These are phyloP conservation scores for Caenorhabditis afra DNA, from an alignment of 2,888 invertebrate species.

Conservation along the genomic window DNA sequence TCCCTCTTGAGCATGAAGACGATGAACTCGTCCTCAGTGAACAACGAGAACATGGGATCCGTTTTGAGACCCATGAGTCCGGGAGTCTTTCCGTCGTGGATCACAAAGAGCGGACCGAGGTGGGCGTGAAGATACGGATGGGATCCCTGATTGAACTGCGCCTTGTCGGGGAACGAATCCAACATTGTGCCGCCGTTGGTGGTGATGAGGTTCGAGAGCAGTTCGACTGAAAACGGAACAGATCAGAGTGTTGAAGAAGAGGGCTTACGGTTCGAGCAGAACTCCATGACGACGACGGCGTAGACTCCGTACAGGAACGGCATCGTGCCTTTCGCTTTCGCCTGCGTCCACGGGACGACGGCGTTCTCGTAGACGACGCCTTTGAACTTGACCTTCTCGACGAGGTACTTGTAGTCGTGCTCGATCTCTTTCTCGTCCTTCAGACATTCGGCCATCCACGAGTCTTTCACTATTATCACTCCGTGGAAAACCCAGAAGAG, in stretches of 20 bases:
- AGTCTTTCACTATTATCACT: constrained; percentile 33
- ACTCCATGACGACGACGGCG: constrained; percentile 26
- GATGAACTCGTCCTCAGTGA: constrained; percentile 19
- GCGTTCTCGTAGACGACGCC: constrained; percentile 28
- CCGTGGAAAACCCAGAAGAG: constrained; percentile 26
- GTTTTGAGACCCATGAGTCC: not conserved
- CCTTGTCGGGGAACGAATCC: constrained; percentile 18
- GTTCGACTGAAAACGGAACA: not conserved
- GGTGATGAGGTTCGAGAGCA: not conserved
- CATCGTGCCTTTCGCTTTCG: constrained; percentile 32
- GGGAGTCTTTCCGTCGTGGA: constrained; percentile 18
- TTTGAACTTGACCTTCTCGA: constrained; percentile 24
- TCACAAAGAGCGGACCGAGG: constrained; percentile 17
- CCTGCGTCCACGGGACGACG: constrained; percentile 32
- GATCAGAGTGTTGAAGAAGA: not conserved
- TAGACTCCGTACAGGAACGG: constrained; percentile 31
- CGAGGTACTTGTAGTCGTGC: constrained; percentile 18
- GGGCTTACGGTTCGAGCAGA: constrained; percentile 3
- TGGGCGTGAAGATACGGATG: constrained; percentile 27
- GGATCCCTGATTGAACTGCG: constrained; percentile 7
- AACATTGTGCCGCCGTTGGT: constrained; percentile 13
- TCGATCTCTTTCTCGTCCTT: constrained; percentile 10
- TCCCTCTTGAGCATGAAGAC: constrained; percentile 23
- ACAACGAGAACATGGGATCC: constrained; percentile 16
- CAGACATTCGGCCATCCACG: constrained; percentile 35